These are phyloP conservation scores for Saturnia pavonia DNA, from an alignment of 2,888 invertebrate species.

Conservation along the genomic window DNA sequence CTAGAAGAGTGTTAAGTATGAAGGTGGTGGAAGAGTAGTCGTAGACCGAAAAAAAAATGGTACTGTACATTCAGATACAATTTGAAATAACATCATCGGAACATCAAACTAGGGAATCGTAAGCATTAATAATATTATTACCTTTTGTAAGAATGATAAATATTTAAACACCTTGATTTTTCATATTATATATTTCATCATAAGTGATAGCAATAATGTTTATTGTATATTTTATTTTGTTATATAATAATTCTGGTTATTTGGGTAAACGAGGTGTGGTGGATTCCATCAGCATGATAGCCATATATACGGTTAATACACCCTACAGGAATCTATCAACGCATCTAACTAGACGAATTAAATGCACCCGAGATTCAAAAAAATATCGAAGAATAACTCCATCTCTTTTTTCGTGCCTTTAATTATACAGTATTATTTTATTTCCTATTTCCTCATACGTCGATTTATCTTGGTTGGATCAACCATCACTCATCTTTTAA, in stretches of 20 bases:
- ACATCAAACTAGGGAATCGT: conserved; percentile 56
- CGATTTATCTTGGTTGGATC: too few relatives aligned
- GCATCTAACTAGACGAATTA: neutral
- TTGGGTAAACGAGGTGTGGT: conserved; percentile 16
- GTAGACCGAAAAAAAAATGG: too few relatives aligned
- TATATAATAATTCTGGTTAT: neutral
- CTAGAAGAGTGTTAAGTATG: too few relatives aligned
- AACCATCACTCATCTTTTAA: too few relatives aligned
- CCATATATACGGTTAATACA: neutral
- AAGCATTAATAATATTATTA: conserved; percentile 40
- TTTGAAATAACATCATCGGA: conserved; percentile 44
- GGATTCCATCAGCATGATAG: neutral
- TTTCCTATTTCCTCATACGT: neutral
- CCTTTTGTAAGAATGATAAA: conserved; percentile 60
- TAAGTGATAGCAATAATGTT: conserved; percentile 41
- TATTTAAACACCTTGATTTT: conserved; percentile 32
- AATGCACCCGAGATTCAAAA: neutral
- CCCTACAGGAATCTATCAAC: neutral
- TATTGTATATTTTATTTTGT: neutral
- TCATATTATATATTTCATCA: neutral
- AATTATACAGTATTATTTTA: neutral
- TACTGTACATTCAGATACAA: neutral
- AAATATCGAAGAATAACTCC: neutral
- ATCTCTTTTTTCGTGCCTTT: neutral
- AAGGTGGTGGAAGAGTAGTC: too few relatives aligned